These are phyloP conservation scores for Limnothrissa miodon DNA, from an alignment of 2,113 vertebrate genomes.

Conservation along the genomic window DNA sequence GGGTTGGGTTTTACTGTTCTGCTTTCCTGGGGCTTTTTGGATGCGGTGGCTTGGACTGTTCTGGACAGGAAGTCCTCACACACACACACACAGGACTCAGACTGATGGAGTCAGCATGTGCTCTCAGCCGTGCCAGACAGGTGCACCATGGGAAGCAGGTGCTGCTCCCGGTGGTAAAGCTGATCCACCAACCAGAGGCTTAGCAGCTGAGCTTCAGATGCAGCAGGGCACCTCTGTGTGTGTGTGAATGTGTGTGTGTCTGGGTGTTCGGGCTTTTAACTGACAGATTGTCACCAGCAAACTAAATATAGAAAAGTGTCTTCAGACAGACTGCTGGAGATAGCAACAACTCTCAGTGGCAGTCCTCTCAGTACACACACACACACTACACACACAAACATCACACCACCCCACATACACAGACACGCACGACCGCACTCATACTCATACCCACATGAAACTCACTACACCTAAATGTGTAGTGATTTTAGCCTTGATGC, in stretches of 20 bases:
- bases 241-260: conserved; percentile 2
- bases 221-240: not conserved
- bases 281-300: conserved; percentile 50
- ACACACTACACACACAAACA: not conserved
- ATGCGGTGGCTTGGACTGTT: not conserved
- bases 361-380: not conserved
- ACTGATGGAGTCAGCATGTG: conserved; percentile 3
- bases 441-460: not conserved
- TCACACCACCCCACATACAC: conserved; percentile 3
- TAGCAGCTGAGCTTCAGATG: conserved; percentile 1
- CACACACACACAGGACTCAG: not conserved
- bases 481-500: not conserved
- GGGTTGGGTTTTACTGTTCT: not conserved
- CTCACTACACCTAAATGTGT: too few species aligned
- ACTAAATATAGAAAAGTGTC: conserved; percentile 61
- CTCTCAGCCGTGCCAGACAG: not conserved
- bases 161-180: conserved; percentile 1
- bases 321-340: conserved; percentile 42
- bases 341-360: conserved; percentile 35
- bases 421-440: too few species aligned
- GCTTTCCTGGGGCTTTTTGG: not conserved
- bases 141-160: conserved; percentile 13
- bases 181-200: conserved; percentile 11
- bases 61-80: conserved; percentile 10
- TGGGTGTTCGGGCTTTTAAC: conserved; percentile 31